A percentile compares a stretch with the other conserved stretches of the same genome.
phyloP scores from a whole-genome alignment of 2,113 vertebrate species.

The Lichenostomus cassidix region DNA sequence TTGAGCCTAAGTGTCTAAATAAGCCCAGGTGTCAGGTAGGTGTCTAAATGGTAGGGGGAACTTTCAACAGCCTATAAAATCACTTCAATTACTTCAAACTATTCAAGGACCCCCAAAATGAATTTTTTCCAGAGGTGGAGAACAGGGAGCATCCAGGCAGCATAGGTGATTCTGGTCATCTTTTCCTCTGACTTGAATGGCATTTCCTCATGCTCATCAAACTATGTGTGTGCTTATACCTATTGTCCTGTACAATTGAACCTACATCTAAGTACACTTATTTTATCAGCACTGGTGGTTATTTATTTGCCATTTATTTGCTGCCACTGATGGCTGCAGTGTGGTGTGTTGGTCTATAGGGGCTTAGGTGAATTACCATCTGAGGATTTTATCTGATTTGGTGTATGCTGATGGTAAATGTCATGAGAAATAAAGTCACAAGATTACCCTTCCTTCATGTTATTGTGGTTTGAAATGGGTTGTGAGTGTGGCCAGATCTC shows the following conservation, averaged over 20 bases:
- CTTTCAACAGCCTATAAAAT: background rate
- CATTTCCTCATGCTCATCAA: background rate
- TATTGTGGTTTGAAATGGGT: slow-evolving; percentile 50
- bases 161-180: background rate
- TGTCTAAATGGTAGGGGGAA: background rate
- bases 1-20: background rate
- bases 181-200: background rate
- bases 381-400: slow-evolving; percentile 37
- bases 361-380: background rate
- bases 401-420: background rate
- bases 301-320: background rate
- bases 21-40: background rate
- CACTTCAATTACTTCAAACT: background rate
- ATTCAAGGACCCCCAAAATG: background rate
- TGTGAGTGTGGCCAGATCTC: slow-evolving; percentile 41
- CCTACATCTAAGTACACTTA: background rate
- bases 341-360: background rate
- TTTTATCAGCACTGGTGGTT: background rate
- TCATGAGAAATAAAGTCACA: slow-evolving; percentile 38
- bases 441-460: slow-evolving; percentile 12
- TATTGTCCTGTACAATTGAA: background rate
- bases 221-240: background rate
- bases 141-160: background rate
- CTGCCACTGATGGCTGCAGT: background rate
- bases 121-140: background rate